These are phyloP conservation scores for Phoebastria nigripes DNA, from an alignment of 2,797 vertebrate genomes.

Conservation along the genomic window DNA sequence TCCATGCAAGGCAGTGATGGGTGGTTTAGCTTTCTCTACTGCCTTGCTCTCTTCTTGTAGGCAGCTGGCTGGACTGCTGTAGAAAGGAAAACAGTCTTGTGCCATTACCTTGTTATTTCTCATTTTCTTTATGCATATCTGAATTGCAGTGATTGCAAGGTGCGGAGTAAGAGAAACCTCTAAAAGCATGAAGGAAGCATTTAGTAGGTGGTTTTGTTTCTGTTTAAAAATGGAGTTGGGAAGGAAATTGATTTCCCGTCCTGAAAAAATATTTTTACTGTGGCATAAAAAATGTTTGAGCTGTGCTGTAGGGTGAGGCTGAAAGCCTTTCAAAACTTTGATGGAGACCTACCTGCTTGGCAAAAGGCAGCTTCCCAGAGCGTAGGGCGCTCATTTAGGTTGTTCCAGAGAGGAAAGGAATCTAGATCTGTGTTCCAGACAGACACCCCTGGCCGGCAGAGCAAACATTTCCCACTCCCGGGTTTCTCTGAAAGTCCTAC, in stretches of 20 bases:
- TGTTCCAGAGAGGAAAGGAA: background rate
- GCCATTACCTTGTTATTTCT: background rate
- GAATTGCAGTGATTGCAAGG: background rate
- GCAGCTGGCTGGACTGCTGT: background rate
- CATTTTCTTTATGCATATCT: background rate
- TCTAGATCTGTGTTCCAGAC: background rate
- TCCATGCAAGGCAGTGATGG: background rate
- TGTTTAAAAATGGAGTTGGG: conserved; percentile 12
- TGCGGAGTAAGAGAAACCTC: background rate
- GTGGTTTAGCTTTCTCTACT: background rate
- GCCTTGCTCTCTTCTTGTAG: background rate
- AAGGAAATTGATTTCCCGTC: background rate
- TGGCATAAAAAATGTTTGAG: background rate
- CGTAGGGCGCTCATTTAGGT: background rate
- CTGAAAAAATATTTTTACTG: background rate
- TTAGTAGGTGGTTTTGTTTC: conserved; percentile 13
- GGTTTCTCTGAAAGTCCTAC: background rate
- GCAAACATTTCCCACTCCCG: background rate
- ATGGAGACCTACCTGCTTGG: background rate
- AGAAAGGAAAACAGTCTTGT: background rate
- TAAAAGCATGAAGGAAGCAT: background rate
- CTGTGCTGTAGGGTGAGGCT: background rate
- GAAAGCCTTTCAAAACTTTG: background rate
- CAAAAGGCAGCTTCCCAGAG: background rate
- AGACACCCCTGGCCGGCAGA: background rate